Evolutionary conservation across 1,140 invertebrate species (phyloP), one percentile per base, ranked within the genome.

Genomic region (Diprion similis): DNA sequence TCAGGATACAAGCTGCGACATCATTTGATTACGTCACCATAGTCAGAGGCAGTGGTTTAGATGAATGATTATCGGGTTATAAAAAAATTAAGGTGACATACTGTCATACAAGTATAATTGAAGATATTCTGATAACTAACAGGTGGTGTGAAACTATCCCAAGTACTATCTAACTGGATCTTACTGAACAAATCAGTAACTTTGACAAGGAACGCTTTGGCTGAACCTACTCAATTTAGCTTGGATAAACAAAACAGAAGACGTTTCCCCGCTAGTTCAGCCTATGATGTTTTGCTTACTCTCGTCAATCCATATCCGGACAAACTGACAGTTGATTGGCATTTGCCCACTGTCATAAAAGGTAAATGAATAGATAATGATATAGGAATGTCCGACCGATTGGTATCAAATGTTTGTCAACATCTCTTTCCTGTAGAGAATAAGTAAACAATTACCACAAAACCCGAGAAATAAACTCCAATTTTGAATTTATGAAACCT

Each of bases 241-340:
- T 71, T 86, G 17, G 88, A 89, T 74, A 81, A 82, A 45, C 83
- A 87, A 73, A 88, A 88, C 68, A 81, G 87, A 51, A 78, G 85
- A 66, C 80, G 89, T 73, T 86, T 90, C 59, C 89, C 89, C 46
- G 82, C 89, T 11, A 88, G 89, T 74, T 82, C 90, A 9, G 90
- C 91, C 9, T 96, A 95, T 83, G 94, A 96, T 82, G 85, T 96
- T 24, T 89, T 95, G 17, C 90, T 96, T 13, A 95, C 93, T 1
- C 84, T 95, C 8, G 89, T 96, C 1, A 93, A 94, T 85, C 94
- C 95, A 1, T 90, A 94, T 78, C 95, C 95, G 10, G 90, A 93
- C 66, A 87, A 91, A 51, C 76, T 94, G 10, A 87, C 90, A 76
- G 87, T 94, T n/a, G 78, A 91, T n/a, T 93, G 94, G 92, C 89